Evolutionary conservation across 2,797 vertebrate genomes (phyloP), one percentile per base, ranked within the genome.

Genomic region (Neosilurus hyrtlii): DNA sequence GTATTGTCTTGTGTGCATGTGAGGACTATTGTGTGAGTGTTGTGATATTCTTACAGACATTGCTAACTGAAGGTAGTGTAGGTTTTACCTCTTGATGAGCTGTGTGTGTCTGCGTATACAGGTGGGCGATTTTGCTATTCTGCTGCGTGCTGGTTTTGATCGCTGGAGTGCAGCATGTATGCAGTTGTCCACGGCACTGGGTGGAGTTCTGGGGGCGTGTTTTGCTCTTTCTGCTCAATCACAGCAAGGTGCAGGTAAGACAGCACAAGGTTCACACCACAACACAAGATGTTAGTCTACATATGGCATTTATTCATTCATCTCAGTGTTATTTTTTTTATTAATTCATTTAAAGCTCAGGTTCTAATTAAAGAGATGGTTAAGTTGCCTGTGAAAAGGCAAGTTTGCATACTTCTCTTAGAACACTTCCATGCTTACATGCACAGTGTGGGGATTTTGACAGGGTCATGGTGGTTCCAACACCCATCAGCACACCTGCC

Each of bases 91-190:
- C 11, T 26, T 54, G 43, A 66, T 43, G 15, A 66, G 22, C 12
- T 57, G 4, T 54, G 8, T 75, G 22, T 77, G 15, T 82, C 4
- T 81, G 59, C 87, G 52, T 71, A 16, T 87, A 66, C 91, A 99
- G 98, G 95, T 99, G 88, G 97, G 98, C 87, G 98, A 99, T 92
- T 99, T 99, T 88, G 97, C 97, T 87, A 99, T 99, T 90, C 92
- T 99, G 73, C 95, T 99, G 87, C 95, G 97, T 82, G 97, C 98
- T 0, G 98, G 98, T n/a, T 99, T 99, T 88, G 97, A 99, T 91
- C 95, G 96, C 71, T 98, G 98, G 97, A 98, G 96, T 37, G 98
- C 98, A 1, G 97, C 97, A 82, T 96, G 97, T 87, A 95, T 99
- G 95, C 98, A 99, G 94, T 93, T 99, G 86, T 96, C 91, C 26